Evolutionary conservation across 2,888 invertebrate genomes (phyloP).

Genomic region (Girardia tigrina): DNA sequence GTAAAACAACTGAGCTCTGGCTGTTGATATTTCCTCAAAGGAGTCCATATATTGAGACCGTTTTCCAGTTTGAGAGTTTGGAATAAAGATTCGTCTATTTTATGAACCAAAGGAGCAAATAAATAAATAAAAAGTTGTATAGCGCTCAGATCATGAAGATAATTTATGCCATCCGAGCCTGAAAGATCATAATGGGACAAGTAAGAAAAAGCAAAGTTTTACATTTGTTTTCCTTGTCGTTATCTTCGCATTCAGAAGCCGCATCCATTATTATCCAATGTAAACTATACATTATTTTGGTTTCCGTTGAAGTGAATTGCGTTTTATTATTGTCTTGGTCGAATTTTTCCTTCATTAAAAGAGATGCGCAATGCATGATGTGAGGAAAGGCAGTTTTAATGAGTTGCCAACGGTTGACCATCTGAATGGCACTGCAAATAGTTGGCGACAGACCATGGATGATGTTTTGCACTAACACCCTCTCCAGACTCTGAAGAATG

Average conservation of each 20-base stretch:
- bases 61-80: constrained; percentile 69
- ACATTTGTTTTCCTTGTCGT: constrained; percentile 57
- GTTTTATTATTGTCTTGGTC: neutral
- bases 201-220: too few relatives aligned
- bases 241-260: constrained; percentile 88
- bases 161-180: neutral
- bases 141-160: constrained; percentile 44
- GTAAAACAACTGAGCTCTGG: constrained; percentile 86
- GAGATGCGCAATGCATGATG: constrained; percentile 82
- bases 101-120: constrained; percentile 74
- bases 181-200: too few relatives aligned
- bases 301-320: constrained; percentile 70
- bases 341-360: constrained; percentile 48
- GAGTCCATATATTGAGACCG: constrained; percentile 76
- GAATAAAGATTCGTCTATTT: constrained; percentile 52
- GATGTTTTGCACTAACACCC: constrained; percentile 91
- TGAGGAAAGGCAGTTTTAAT: constrained; percentile 88
- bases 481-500: constrained; percentile 96
- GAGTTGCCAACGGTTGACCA: constrained; percentile 74
- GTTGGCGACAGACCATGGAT: constrained; percentile 81
- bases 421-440: constrained; percentile 73
- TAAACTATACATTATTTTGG: constrained; percentile 89
- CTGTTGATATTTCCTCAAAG: constrained; percentile 82
- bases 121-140: constrained; percentile 83
- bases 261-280: constrained; percentile 97